Conservation (phyloP, 2,888 invertebrate species). For the Eupelmus urozonus region DNA sequence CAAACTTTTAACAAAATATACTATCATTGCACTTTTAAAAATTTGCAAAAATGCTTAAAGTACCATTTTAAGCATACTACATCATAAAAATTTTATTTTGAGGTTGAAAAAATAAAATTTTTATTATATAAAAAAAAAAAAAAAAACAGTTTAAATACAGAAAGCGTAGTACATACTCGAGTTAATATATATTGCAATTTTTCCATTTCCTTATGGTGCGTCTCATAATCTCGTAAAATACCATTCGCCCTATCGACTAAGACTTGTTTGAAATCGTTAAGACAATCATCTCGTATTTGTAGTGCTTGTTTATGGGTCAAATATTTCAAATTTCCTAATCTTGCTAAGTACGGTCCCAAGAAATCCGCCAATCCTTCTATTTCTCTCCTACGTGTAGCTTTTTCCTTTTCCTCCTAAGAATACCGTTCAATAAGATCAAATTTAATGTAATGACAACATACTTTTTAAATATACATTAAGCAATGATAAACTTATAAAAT, state of each 20-base stretch:
- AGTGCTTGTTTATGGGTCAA: slow-evolving; percentile 77
- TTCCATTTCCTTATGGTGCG: slow-evolving; percentile 79
- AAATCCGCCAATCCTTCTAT: slow-evolving; percentile 83
- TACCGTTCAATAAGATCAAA: neutral
- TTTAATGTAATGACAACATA: slow-evolving; percentile 12
- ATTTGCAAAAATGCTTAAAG: too few species aligned
- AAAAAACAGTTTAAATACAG: slow-evolving; percentile 9
- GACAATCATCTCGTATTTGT: slow-evolving; percentile 80
- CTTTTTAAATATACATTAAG: slow-evolving; percentile 1
- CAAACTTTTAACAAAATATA: too few species aligned
- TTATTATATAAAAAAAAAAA: slow-evolving; percentile 5
- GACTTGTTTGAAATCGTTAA: slow-evolving; percentile 83
- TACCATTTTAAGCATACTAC: too few species aligned
- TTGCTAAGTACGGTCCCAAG: slow-evolving; percentile 82
- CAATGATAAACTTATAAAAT: slow-evolving; percentile 2
- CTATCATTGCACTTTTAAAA: too few species aligned
- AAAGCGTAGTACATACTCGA: too few species aligned
- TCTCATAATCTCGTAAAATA: slow-evolving; percentile 83
- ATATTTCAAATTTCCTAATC: slow-evolving; percentile 79
- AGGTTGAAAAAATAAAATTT: too few species aligned
- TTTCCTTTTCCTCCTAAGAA: slow-evolving; percentile 78
- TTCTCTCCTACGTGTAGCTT: slow-evolving; percentile 80
- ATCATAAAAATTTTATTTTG: too few species aligned
- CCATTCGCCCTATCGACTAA: slow-evolving; percentile 82
- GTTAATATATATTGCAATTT: slow-evolving; percentile 80